Base-by-base conservation (phyloP, 2,888 invertebrate species). In the Acrobasis repandana region DNA sequence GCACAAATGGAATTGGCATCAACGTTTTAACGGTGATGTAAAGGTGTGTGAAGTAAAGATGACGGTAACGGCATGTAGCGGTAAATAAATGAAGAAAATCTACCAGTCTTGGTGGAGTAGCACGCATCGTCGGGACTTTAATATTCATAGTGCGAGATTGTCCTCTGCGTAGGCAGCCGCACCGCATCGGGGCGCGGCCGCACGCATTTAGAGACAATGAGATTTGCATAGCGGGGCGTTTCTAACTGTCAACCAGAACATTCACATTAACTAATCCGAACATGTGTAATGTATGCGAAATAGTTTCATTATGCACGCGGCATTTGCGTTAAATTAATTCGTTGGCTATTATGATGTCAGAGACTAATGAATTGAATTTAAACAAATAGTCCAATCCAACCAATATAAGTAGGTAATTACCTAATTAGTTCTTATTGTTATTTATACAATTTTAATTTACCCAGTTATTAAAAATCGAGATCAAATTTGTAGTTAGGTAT, bases 151-250 rank as follows among this genome's bases (percentile, higher is more conserved):
- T 73, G 67, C 74, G 75, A 80, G 81, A 85, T 84, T 83, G 82
- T 82, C 6, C 79, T 43, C 68, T 78, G 87, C 86, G 88, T 88
- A 86, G 88, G 88, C 82, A 76, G 76, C 76, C 68, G 73, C 76
- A 73, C 77, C 68, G 73, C 76, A 76, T 73, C 77, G 79, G 76
- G 85, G 84, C 83, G 85, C 82, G 83, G 82, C 76, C 73, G 79
- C 84, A 80, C 80, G 85, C 86, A 87, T 89, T 50, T 85, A 88
- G 82, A 88, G 85, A 92, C 90, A 89, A 91, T 89, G 87, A 83
- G 79, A 90, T 92, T 90, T 86, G 86, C 90, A 91, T 90, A 86
- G 75, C 77, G 72, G 86, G 90, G 90, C 90, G 90, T 85, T 80
- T 73, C 86, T 80, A 84, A 83, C 86, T 89, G 90, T 90, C 90